These are phyloP conservation scores for Ochlodes sylvanus DNA, from an alignment of 2,888 invertebrate genomes.

Conservation along the genomic window DNA sequence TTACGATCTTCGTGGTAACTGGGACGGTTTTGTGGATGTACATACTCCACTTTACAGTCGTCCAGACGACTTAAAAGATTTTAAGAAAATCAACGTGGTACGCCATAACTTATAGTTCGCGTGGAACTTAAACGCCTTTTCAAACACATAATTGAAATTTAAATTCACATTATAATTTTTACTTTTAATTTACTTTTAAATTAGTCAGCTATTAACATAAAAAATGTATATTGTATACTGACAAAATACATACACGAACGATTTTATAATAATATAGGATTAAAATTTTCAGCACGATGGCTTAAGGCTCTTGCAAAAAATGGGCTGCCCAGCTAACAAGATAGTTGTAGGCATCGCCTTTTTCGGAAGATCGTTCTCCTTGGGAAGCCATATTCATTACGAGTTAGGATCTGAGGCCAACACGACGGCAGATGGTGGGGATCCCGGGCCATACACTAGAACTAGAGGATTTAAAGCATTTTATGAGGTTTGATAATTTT, in stretches of 20 bases:
- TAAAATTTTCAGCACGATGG: background rate
- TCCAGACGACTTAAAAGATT: background rate
- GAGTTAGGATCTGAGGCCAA: background rate
- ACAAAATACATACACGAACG: too few species aligned
- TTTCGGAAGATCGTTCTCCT: background rate
- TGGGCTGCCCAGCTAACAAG: background rate
- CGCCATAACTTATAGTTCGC: too few species aligned
- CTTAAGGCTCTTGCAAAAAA: background rate
- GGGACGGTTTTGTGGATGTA: conserved; percentile 96
- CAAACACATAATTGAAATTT: too few species aligned
- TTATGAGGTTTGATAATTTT: background rate
- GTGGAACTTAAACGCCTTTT: background rate
- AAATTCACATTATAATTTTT: too few species aligned
- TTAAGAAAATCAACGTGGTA: background rate
- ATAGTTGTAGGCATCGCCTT: background rate
- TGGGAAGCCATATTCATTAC: conserved; percentile 62
- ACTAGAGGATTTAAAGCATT: conserved; percentile 54
- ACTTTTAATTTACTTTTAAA: too few species aligned
- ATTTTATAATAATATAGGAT: too few species aligned
- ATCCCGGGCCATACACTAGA: background rate
- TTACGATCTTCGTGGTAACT: conserved; percentile 93
- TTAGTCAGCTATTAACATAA: too few species aligned
- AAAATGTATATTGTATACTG: too few species aligned
- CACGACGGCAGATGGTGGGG: background rate
- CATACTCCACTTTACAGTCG: conserved; percentile 90